Percentiles rank a stretch among this genome's conserved stretches.
phyloP scores from a whole-genome alignment of 1,140 invertebrate genomes.

The Uloborus diversus region DNA sequence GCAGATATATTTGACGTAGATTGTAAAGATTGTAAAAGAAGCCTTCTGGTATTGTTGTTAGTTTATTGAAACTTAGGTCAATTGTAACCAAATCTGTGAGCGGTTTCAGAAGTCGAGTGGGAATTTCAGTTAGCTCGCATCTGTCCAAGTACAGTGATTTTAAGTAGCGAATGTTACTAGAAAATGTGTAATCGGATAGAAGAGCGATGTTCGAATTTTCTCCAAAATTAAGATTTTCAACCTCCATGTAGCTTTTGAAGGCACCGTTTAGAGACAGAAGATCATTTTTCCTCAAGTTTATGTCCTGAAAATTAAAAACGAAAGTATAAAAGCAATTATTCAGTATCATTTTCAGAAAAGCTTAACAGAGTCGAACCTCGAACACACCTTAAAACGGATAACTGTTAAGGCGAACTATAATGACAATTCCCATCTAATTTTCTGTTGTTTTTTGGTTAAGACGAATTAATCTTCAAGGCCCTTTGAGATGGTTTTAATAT shows the following conservation, averaged over 20 bases:
- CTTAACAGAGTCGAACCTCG: neutral
- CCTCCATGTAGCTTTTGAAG: conserved; percentile 66
- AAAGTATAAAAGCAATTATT: neutral
- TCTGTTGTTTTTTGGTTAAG: neutral
- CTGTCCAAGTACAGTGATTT: neutral
- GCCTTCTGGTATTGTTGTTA: neutral
- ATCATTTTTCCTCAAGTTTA: neutral
- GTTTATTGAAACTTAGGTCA: neutral
- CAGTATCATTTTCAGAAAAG: neutral
- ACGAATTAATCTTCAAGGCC: neutral
- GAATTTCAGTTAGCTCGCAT: neutral
- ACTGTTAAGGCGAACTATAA: too few species aligned
- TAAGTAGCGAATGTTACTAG: neutral
- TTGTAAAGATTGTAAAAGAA: neutral
- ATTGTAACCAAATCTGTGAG: neutral
- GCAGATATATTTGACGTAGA: neutral
- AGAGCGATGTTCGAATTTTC: neutral
- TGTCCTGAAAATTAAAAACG: neutral
- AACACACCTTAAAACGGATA: neutral
- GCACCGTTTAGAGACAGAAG: conserved; percentile 71
- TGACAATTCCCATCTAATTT: neutral
- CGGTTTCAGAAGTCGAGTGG: neutral
- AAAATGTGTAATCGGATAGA: neutral
- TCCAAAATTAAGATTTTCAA: neutral
- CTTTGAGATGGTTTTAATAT: neutral